These are phyloP conservation scores for Maccullochella peelii DNA, from an alignment of 2,113 vertebrate genomes.

Conservation along the genomic window DNA sequence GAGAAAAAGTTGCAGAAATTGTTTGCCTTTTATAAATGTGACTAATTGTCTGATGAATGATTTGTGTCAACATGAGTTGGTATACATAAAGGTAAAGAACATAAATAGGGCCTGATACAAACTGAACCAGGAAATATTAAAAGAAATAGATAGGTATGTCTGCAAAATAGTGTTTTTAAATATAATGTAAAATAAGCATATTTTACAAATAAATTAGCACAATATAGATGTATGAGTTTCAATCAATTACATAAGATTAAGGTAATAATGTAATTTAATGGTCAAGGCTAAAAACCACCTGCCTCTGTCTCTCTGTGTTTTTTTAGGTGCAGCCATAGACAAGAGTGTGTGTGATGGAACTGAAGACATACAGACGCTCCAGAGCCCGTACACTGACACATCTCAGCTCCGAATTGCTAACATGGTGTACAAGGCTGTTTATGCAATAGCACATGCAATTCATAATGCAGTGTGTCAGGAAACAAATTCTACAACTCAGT, in stretches of 20 bases:
- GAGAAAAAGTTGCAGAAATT: neutral
- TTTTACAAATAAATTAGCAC: neutral
- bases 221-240: neutral
- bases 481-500: conserved; percentile 37
- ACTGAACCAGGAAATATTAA: neutral
- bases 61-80: neutral
- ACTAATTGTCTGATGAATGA: neutral
- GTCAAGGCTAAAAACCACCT: conserved; percentile 2
- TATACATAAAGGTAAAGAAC: neutral
- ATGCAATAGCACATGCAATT: conserved; percentile 80
- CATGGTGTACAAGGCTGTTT: conserved; percentile 83
- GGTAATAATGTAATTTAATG: neutral
- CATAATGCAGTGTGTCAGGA: conserved; percentile 70
- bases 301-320: neutral
- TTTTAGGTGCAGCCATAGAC: neutral
- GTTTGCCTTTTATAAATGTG: neutral
- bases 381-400: conserved; percentile 77
- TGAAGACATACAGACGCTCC: conserved; percentile 66
- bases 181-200: neutral
- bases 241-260: neutral
- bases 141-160: neutral
- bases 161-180: neutral
- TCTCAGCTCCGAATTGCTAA: conserved; percentile 79
- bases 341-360: conserved; percentile 68
- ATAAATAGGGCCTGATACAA: neutral